phyloP scores from a whole-genome alignment of 2,888 invertebrate genomes.

The Elegia similella region DNA sequence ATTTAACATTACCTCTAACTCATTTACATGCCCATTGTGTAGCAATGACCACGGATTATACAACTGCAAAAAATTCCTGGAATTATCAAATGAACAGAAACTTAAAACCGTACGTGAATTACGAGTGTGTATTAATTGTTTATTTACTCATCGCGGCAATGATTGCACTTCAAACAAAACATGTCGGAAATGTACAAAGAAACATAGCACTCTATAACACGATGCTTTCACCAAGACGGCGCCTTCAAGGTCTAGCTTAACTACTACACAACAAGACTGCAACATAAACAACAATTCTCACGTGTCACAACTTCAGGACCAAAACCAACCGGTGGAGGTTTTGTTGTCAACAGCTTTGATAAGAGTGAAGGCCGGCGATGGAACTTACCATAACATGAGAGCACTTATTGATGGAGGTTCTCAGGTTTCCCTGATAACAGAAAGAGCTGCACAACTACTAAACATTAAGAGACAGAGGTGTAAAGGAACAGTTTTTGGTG shows the following conservation, averaged over 20 bases:
- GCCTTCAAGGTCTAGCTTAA: too few relatives aligned
- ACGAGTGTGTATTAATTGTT: not conserved
- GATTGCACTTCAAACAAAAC: not conserved
- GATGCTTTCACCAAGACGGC: too few relatives aligned
- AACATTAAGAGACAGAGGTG: slow-evolving; percentile 18
- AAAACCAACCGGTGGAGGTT: too few relatives aligned
- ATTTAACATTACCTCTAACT: not conserved
- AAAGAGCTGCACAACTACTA: slow-evolving; percentile 23
- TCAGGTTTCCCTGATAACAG: slow-evolving; percentile 23
- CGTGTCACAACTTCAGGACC: too few relatives aligned
- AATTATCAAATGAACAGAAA: slow-evolving; percentile 1
- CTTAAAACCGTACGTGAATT: not conserved
- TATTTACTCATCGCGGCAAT: not conserved
- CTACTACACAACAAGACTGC: too few relatives aligned
- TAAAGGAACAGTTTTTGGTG: slow-evolving; percentile 21
- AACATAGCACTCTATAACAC: not conserved
- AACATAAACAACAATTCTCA: too few relatives aligned
- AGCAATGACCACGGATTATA: not conserved
- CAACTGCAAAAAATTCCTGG: not conserved
- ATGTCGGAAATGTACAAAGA: not conserved
- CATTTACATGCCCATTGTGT: not conserved
- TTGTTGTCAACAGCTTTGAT: too few relatives aligned
- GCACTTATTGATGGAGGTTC: too few relatives aligned
- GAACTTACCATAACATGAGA: too few relatives aligned
- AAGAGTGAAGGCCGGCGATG: too few relatives aligned